Evolutionary conservation across 2,888 invertebrate species (phyloP), one percentile per base, ranked within the genome.

Genomic region (Poecilus cupreus): DNA sequence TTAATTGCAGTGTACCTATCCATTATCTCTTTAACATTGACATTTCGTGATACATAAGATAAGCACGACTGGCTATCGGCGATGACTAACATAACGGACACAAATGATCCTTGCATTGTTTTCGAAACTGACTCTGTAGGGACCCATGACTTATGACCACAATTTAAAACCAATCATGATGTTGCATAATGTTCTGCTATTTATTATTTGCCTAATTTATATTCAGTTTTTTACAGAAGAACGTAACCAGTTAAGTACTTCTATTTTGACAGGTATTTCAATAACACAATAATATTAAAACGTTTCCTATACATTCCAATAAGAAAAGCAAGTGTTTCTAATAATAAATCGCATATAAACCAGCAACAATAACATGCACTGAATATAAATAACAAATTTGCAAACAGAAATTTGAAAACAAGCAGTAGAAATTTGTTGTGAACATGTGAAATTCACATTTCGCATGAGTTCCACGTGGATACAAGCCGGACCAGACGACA

Each of bases 11-110:
- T 54, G 22, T 54, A 20, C 54, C n/a, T 60, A 54, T 54, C 54
- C 26, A 60, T 60, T 60, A 60, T 60, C 60, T 60, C n/a, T 24
- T 60, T 60, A 60, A 60, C 60, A 60, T 60, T 60, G 60, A 60
- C 60, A 60, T 60, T 60, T 60, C 24, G 24, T 26, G 26, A 22
- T 60, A 60, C 24, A 60, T n/a, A 60, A 26, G 60, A 60, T 60
- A 60, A 60, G 60, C 60, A 60, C 24, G 60, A 60, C 60, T 60
- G 60, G 26, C 60, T 22, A 60, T 22, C 20, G 54, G 54, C 54
- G 20, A 54, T 54, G 54, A 54, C 54, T 54, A 54, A 54, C 54
- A 6, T 54, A 54, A 54, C 54, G 11, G 22, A 54, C 54, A 22
- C 22, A 54, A 18, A 54, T 54, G 20, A 54, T 54, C 54, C 54